Evolutionary conservation across 2,113 vertebrate species (phyloP).

Genomic region (Clinocottus analis): DNA sequence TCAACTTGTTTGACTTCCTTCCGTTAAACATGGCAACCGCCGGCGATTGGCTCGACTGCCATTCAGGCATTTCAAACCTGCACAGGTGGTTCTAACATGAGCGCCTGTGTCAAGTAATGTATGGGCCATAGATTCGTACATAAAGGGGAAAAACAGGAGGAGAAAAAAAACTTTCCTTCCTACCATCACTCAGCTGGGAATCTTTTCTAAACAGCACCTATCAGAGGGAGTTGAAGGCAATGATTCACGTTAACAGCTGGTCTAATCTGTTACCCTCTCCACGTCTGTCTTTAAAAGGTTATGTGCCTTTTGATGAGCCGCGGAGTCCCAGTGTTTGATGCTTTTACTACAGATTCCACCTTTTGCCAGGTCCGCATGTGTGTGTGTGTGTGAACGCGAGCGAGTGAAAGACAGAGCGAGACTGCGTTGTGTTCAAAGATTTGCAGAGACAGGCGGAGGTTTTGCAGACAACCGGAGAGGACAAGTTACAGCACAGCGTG

Average conservation of each 20-base stretch:
- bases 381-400: neutral
- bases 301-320: conserved; percentile 50
- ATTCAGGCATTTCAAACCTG: neutral
- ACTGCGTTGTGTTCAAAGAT: conserved; percentile 61
- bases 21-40: conserved; percentile 44
- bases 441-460: conserved; percentile 60
- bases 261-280: conserved; percentile 47
- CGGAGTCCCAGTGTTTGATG: conserved; percentile 44
- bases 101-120: neutral
- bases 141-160: neutral
- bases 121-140: neutral
- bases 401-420: conserved; percentile 1
- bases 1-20: conserved; percentile 48
- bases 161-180: conserved; percentile 2
- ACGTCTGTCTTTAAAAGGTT: conserved; percentile 50
- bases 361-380: neutral
- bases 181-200: conserved; percentile 5
- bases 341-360: conserved; percentile 47
- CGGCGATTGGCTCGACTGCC: neutral
- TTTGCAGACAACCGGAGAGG: conserved; percentile 67
- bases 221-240: conserved; percentile 10
- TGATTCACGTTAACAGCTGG: conserved; percentile 53
- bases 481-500: conserved; percentile 74
- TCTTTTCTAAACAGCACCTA: conserved; percentile 19
- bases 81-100: conserved; percentile 6